phyloP scores from a whole-genome alignment of 2,888 invertebrate genomes.

The Dastarcus helophoroides region DNA sequence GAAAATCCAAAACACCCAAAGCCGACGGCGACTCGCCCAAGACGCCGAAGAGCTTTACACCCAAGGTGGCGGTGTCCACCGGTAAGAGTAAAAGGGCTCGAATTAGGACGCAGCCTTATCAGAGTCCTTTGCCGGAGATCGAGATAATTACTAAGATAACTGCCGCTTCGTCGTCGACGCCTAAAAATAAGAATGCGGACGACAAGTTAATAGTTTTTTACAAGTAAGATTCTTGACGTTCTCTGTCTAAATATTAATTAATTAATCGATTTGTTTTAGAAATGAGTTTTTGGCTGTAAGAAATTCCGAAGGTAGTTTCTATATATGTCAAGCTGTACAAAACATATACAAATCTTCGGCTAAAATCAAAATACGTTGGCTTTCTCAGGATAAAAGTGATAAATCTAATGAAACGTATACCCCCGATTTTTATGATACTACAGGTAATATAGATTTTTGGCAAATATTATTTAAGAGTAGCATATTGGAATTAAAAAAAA shows the following conservation, averaged over 20 bases:
- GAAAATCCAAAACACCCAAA: constrained; percentile 41
- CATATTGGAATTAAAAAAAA: too few species aligned
- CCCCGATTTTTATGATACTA: constrained; percentile 82
- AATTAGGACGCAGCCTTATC: constrained; percentile 66
- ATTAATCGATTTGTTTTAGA: constrained; percentile 37
- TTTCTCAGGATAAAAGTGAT: constrained; percentile 63
- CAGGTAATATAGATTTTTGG: constrained; percentile 43
- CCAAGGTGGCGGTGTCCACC: constrained; percentile 32
- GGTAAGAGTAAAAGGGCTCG: constrained; percentile 43
- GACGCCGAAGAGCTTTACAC: constrained; percentile 25
- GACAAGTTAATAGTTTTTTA: constrained; percentile 80
- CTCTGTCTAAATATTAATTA: constrained; percentile 1
- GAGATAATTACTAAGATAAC: constrained; percentile 65
- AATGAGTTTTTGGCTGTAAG: constrained; percentile 86
- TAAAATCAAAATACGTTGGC: constrained; percentile 82
- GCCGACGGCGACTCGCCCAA: constrained; percentile 28
- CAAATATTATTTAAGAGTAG: too few species aligned
- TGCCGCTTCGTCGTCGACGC: constrained; percentile 44
- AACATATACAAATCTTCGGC: constrained; percentile 79
- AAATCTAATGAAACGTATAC: constrained; percentile 57
- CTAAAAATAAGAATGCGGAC: constrained; percentile 48
- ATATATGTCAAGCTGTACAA: constrained; percentile 81
- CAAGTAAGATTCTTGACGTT: constrained; percentile 46
- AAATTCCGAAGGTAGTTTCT: constrained; percentile 79
- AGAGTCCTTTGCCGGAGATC: constrained; percentile 69